phyloP scores from a whole-genome alignment of 2,113 vertebrate genomes.

The Vanacampus margaritifer region DNA sequence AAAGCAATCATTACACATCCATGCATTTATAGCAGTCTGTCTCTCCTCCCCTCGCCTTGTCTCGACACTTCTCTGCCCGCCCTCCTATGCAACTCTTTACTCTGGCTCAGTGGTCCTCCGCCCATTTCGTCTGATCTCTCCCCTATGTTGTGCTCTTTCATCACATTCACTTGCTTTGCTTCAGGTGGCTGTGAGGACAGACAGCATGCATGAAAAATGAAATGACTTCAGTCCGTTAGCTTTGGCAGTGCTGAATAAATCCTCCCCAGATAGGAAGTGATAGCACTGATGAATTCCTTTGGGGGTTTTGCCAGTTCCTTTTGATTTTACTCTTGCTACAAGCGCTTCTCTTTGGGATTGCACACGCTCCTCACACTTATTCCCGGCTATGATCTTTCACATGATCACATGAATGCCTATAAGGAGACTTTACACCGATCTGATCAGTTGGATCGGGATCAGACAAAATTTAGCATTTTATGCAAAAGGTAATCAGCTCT shows the following conservation, averaged over 20 bases:
- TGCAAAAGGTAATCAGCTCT: no score
- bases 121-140: conserved; percentile 28
- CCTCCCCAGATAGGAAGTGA: conserved; percentile 65
- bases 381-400: conserved; percentile 56
- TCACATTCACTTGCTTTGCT: conserved; percentile 31
- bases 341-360: conserved; percentile 33
- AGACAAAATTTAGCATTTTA: no score
- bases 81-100: conserved; percentile 4
- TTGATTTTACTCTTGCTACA: conserved; percentile 44
- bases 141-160: conserved; percentile 24
- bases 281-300: conserved; percentile 64
- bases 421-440: conserved; percentile 19
- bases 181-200: conserved; percentile 57
- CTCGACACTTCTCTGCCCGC: conserved; percentile 11
- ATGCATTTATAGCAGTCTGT: conserved; percentile 19
- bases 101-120: conserved; percentile 22
- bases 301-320: conserved; percentile 48
- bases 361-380: conserved; percentile 39
- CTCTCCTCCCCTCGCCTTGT: conserved; percentile 32
- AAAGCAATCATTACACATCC: conserved; percentile 45
- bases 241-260: conserved; percentile 60
- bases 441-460: no score
- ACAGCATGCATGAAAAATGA: conserved; percentile 69
- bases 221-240: conserved; percentile 65
- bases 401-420: conserved; percentile 21